phyloP scores from a whole-genome alignment of 2,888 invertebrate species.

The Ypsolopha sequella region DNA sequence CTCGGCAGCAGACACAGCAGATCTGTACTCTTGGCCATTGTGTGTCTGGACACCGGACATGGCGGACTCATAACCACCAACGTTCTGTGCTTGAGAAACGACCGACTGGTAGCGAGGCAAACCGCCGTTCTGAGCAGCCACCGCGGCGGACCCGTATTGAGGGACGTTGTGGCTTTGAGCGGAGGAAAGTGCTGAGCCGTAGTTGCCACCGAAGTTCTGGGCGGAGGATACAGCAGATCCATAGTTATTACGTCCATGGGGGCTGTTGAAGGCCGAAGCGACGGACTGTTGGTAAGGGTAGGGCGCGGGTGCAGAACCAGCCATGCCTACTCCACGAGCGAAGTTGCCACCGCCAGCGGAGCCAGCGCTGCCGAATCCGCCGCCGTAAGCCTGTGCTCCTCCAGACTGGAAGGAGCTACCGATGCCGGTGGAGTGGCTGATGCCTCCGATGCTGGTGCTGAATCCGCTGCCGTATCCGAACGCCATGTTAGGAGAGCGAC shows the following conservation, averaged over 20 bases:
- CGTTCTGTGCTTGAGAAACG: conserved; percentile 24
- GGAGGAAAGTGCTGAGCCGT: conserved; percentile 29
- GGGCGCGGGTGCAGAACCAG: conserved; percentile 15
- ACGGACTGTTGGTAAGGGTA: conserved; percentile 11
- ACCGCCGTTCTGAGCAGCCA: conserved; percentile 19
- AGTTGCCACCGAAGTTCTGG: conserved; percentile 33
- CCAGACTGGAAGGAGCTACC: conserved; percentile 44
- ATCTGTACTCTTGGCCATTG: conserved; percentile 24
- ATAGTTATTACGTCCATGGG: conserved; percentile 18
- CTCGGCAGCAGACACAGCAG: conserved; percentile 32
- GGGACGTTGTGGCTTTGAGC: conserved; percentile 31
- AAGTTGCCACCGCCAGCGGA: conserved; percentile 23
- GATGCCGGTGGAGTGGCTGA: conserved; percentile 44
- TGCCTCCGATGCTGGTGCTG: conserved; percentile 52
- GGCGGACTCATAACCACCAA: conserved; percentile 28
- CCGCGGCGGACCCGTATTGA: conserved; percentile 23
- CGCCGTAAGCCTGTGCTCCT: conserved; percentile 39
- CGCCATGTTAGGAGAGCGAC: conserved; percentile 42
- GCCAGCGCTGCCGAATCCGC: conserved; percentile 21
- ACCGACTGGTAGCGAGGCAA: conserved; percentile 23
- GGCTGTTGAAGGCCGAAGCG: conserved; percentile 19
- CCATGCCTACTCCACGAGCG: conserved; percentile 42
- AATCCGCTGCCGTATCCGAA: conserved; percentile 55
- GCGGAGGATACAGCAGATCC: conserved; percentile 29
- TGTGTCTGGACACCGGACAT: conserved; percentile 21